Conservation (phyloP, 2,113 vertebrate species). For the Lophius piscatorius region DNA sequence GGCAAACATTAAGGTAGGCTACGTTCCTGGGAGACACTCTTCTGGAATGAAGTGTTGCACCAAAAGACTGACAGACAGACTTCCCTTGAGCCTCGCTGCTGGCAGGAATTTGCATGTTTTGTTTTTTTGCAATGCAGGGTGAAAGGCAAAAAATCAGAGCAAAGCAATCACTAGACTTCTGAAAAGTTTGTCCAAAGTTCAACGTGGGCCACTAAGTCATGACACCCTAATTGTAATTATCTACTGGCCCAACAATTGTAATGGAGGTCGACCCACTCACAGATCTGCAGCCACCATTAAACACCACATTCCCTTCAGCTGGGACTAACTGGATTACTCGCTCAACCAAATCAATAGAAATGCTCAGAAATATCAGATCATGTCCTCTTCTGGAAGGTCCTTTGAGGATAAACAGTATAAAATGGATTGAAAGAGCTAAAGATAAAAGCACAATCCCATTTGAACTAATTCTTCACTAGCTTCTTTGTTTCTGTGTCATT, state of each 20-base stretch:
- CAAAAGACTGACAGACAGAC: no score
- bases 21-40: no score
- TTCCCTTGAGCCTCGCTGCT: no score
- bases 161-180: neutral
- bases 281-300: conserved; percentile 5
- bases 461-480: conserved; percentile 47
- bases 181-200: neutral
- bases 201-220: neutral
- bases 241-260: neutral
- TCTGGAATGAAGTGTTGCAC: neutral
- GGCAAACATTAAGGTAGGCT: neutral
- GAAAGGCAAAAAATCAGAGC: neutral
- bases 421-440: conserved; percentile 20
- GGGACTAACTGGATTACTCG: conserved; percentile 44
- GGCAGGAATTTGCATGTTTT: no score
- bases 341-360: conserved; percentile 56
- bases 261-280: neutral
- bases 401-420: conserved; percentile 38
- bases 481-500: conserved; percentile 50
- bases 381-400: conserved; percentile 34
- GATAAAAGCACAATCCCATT: conserved; percentile 53
- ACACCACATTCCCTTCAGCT: conserved; percentile 4
- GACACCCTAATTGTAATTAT: neutral
- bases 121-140: no score
- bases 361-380: conserved; percentile 39